Evolutionary conservation across 2,113 vertebrate species (phyloP), one percentile per base, ranked within the genome.

Genomic region (Rhea pennata): DNA sequence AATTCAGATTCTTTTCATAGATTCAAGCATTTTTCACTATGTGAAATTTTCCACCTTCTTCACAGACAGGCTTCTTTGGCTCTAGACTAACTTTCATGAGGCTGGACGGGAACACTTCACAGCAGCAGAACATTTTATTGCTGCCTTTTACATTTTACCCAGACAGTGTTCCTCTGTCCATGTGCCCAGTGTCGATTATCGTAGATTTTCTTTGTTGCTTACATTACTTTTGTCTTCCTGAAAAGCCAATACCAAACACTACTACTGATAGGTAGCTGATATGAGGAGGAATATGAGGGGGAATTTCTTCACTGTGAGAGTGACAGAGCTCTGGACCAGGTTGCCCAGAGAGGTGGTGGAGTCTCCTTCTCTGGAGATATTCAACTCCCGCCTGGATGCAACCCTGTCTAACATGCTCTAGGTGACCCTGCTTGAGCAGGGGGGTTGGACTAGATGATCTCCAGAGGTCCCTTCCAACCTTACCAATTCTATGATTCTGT

Each of bases 141-240:
- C 86, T 92, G 93, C 80, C 58, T 92, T 94, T 96, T 90, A 73
- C 91, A 81, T 87, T 90, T 84, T 81, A 74, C 83, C 82, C 91
- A 87, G 77, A 79, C 62, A 84, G 27, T 81, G 90, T 95, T 90
- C 90, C 82, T 95, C 95, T 91, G 95, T 93, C 83, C 1, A 0
- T 44, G 51, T 78, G 91, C 84, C 86, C 91, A 79, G n/a, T 42
- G 71, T 51, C 19, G 3, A 48, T 42, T 84, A 90, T 2, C 24
- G n/a, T 16, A 59, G 51, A 31, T 88, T 93, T 88, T 81, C 73
- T 94, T 86, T 20, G 31, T 51, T 93, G 54, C 2, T 2, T 21
- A 54, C 23, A 69, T 39, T 2, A 1, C 42, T 88, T 96, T 92
- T 74, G 73, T 93, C 92, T 93, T 79, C 53, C 83, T 93, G 69